These are phyloP conservation scores for Ostrea denselamellosa DNA, from an alignment of 1,140 invertebrate species.

Conservation along the genomic window DNA sequence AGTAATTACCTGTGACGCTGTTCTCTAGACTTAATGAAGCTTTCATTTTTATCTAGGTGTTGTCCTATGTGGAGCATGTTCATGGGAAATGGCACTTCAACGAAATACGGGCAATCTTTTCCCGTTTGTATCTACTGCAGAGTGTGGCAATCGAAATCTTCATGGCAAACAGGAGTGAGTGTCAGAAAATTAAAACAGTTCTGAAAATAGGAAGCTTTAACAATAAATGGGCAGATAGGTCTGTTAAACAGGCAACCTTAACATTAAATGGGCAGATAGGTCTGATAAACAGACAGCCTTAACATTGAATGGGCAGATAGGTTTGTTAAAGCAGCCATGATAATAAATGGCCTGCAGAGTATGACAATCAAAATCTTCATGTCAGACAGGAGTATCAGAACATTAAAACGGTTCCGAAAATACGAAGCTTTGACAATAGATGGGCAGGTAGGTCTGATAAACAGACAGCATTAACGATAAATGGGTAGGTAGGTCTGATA, in stretches of 20 bases:
- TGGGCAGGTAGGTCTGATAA: too few species aligned
- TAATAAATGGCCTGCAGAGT: conserved; percentile 77
- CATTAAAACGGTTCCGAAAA: too few species aligned
- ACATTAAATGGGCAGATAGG: too few species aligned
- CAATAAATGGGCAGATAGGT: too few species aligned
- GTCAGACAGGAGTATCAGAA: conserved; percentile 92
- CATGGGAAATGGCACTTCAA: conserved; percentile 99
- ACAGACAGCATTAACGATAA: too few species aligned
- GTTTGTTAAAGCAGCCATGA: too few species aligned
- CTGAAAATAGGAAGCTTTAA: too few species aligned
- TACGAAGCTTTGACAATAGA: too few species aligned
- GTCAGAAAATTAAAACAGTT: neutral
- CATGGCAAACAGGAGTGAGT: conserved; percentile 96
- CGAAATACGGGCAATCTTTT: conserved; percentile 99
- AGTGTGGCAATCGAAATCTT: conserved; percentile 99
- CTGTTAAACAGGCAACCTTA: too few species aligned
- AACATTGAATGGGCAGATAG: too few species aligned
- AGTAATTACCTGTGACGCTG: conserved; percentile 22
- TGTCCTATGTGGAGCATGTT: conserved; percentile 97
- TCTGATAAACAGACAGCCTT: too few species aligned
- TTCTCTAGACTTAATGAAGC: neutral
- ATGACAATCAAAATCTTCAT: conserved; percentile 99
- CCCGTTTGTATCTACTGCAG: conserved; percentile 95
- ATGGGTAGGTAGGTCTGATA: too few species aligned
- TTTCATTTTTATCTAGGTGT: conserved; percentile 84